Percentiles rank a stretch among this genome's conserved stretches.
Conservation (phyloP, 1,140 invertebrate genomes). For the Monomorium pharaonis region DNA sequence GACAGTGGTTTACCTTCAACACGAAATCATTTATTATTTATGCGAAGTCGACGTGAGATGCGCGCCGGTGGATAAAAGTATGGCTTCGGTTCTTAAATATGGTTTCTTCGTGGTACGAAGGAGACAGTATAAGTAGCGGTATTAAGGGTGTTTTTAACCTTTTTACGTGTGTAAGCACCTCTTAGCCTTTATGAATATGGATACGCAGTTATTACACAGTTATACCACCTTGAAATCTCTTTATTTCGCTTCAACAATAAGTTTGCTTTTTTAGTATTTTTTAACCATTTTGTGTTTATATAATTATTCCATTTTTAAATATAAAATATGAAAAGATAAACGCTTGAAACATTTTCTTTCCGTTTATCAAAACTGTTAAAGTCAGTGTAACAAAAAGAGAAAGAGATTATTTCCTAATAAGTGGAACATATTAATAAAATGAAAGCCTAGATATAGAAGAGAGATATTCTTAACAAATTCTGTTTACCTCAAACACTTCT, state of each 20-base stretch:
- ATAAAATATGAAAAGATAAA: background rate
- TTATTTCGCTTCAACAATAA: background rate
- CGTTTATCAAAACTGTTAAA: background rate
- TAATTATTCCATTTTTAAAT: slow-evolving; percentile 2
- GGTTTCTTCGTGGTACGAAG: slow-evolving; percentile 64
- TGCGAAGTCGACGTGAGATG: slow-evolving; percentile 1
- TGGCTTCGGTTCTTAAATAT: slow-evolving; percentile 77
- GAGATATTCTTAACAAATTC: slow-evolving; percentile 10
- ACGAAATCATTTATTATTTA: background rate
- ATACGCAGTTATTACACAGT: slow-evolving; percentile 14
- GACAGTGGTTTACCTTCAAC: slow-evolving; percentile 31
- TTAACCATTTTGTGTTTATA: background rate
- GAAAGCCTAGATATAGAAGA: background rate
- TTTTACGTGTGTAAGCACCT: slow-evolving; percentile 48
- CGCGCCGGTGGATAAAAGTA: slow-evolving; percentile 14
- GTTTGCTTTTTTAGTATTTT: background rate
- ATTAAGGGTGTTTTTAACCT: slow-evolving; percentile 45
- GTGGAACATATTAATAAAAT: background rate
- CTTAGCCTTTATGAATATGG: slow-evolving; percentile 48
- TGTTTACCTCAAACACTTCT: slow-evolving; percentile 26
- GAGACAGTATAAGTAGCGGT: slow-evolving; percentile 64
- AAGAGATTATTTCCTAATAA: background rate
- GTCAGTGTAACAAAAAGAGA: background rate
- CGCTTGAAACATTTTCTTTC: background rate
- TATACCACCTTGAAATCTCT: background rate